Evolutionary conservation across 2,113 vertebrate species (phyloP).

Genomic region (Panthera uncia): DNA sequence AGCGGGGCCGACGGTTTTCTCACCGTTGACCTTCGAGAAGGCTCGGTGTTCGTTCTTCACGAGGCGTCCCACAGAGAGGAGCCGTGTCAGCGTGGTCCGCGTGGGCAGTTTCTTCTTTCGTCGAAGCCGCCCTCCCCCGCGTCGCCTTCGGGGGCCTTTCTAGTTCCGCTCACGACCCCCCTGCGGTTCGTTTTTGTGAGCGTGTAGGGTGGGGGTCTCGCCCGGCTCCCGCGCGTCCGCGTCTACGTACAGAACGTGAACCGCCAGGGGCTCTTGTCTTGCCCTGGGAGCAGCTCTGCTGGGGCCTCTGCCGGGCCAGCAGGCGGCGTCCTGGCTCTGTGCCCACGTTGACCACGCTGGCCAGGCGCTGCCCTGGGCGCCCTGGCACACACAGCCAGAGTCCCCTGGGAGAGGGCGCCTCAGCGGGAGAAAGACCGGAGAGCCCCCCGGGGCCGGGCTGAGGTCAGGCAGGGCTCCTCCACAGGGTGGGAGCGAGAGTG

Average conservation of each 20-base stretch:
- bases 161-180: rapidly evolving
- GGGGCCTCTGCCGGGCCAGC: not conserved
- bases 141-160: rapidly evolving
- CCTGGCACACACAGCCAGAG: not conserved
- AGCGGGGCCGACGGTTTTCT: not conserved
- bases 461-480: not conserved
- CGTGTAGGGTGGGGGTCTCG: not conserved
- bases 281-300: not conserved
- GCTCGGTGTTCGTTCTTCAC: not conserved
- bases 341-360: rapidly evolving
- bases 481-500: too few relatives aligned
- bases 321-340: not conserved
- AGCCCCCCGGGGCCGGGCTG: not conserved
- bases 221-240: rapidly evolving
- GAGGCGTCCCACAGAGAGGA: not conserved
- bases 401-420: too few relatives aligned
- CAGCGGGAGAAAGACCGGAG: rapidly evolving
- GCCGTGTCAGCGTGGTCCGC: not conserved
- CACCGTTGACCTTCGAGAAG: not conserved
- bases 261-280: rapidly evolving
- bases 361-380: not conserved
- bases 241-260: not conserved
- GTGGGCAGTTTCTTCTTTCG: not conserved
- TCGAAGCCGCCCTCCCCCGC: rapidly evolving
- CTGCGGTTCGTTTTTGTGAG: too few relatives aligned